Percentiles rank a stretch among this genome's conserved stretches.
phyloP scores from a whole-genome alignment of 2,797 vertebrate species.

The Chaetophractus vellerosus region DNA sequence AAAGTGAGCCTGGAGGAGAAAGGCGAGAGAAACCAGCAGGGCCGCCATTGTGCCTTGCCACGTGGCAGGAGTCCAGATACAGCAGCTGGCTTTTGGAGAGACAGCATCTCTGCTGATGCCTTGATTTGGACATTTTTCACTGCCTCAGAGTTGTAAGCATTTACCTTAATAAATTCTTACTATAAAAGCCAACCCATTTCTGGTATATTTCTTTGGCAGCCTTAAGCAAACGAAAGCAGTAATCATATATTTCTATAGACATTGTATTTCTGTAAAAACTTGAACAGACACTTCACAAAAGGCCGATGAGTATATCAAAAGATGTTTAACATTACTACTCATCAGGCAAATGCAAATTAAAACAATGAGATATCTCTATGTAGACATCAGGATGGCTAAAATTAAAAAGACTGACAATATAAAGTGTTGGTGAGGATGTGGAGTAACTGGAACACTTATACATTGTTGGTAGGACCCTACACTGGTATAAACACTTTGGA shows the following conservation, averaged over 20 bases:
- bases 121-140: too few species aligned
- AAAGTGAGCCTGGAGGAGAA: too few species aligned
- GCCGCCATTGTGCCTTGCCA: too few species aligned
- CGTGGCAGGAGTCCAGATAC: too few species aligned
- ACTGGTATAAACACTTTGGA: neutral
- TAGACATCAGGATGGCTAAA: neutral
- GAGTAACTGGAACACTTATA: neutral
- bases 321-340: neutral
- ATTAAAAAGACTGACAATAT: neutral
- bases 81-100: too few species aligned
- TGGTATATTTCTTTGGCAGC: too few species aligned
- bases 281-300: neutral
- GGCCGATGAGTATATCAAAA: neutral
- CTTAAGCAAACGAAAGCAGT: too few species aligned
- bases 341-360: neutral
- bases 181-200: too few species aligned
- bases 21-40: too few species aligned
- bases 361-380: neutral
- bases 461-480: neutral
- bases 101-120: too few species aligned
- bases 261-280: conserved; percentile 4
- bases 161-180: too few species aligned
- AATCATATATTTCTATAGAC: neutral
- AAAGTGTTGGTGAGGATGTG: neutral
- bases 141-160: too few species aligned